Evolutionary conservation across 2,888 invertebrate genomes (phyloP).

Genomic region (Phengaris alcon): DNA sequence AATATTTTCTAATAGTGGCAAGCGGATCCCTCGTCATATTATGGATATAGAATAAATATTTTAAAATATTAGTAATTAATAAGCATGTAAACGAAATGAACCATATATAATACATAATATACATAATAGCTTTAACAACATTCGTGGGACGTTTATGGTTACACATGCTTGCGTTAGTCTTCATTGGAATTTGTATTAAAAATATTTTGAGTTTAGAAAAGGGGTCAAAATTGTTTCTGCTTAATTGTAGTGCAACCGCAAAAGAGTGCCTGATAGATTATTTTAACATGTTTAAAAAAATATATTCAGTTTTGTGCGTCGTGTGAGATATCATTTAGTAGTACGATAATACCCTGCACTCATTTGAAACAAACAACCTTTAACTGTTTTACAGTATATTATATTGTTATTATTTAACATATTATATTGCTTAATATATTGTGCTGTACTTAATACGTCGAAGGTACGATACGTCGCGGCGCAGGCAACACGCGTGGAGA

Average conservation of each 20-base stretch:
- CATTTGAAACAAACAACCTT: neutral
- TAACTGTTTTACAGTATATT: neutral
- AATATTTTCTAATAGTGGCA: neutral
- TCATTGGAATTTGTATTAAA: neutral
- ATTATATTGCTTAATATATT: neutral
- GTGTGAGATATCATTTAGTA: too few species aligned
- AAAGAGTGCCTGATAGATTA: too few species aligned
- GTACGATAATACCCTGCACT: neutral
- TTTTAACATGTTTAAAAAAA: too few species aligned
- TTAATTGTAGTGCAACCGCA: too few species aligned
- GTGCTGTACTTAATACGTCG: slow-evolving; percentile 25
- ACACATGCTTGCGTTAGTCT: neutral
- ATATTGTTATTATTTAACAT: neutral
- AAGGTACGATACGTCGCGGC: slow-evolving; percentile 33
- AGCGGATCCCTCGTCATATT: neutral
- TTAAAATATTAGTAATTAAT: slow-evolving; percentile 5
- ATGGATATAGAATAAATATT: neutral
- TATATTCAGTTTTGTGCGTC: too few species aligned
- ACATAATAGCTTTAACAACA: neutral
- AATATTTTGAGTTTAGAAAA: neutral
- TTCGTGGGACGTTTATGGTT: slow-evolving; percentile 21
- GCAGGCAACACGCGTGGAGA: slow-evolving; percentile 47
- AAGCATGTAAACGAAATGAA: neutral
- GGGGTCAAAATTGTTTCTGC: too few species aligned
- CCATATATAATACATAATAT: neutral